Evolutionary conservation across 2,113 vertebrate genomes (phyloP).

Genomic region (Clarias gariepinus): DNA sequence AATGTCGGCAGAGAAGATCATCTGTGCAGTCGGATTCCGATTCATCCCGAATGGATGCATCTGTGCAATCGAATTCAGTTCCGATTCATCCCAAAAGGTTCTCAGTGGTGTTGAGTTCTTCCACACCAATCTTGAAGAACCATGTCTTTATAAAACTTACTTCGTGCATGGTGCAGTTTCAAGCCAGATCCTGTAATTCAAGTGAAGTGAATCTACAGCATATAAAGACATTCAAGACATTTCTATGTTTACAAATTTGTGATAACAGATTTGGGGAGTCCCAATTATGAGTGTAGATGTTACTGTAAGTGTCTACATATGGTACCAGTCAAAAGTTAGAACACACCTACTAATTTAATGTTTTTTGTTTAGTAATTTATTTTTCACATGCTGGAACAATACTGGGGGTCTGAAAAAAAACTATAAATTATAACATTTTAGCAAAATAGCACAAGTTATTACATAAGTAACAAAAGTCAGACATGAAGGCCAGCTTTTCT

Average conservation of each 20-base stretch:
- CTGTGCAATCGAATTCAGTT: background rate
- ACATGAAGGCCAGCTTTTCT: too few species aligned
- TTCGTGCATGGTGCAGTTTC: background rate
- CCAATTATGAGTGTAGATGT: too few species aligned
- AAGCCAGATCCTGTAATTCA: too few species aligned
- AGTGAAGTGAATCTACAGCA: background rate
- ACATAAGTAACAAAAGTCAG: background rate
- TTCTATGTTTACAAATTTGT: background rate
- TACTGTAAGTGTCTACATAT: background rate
- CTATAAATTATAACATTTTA: too few species aligned
- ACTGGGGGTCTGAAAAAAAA: too few species aligned
- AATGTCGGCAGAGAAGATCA: too few species aligned
- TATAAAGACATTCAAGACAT: background rate
- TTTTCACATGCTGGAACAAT: too few species aligned
- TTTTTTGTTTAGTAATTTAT: too few species aligned
- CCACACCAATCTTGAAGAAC: background rate
- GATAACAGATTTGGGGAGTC: too few species aligned
- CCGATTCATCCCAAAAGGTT: background rate
- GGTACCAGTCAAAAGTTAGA: too few species aligned
- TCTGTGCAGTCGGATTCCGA: background rate
- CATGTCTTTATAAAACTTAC: background rate
- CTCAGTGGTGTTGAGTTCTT: background rate
- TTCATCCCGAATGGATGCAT: background rate
- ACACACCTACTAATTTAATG: too few species aligned
- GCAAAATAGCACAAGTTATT: too few species aligned